Percentiles rank a stretch among this genome's conserved stretches.
These are phyloP conservation scores for Melipona bicolor DNA, from an alignment of 2,888 invertebrate species.

Conservation along the genomic window DNA sequence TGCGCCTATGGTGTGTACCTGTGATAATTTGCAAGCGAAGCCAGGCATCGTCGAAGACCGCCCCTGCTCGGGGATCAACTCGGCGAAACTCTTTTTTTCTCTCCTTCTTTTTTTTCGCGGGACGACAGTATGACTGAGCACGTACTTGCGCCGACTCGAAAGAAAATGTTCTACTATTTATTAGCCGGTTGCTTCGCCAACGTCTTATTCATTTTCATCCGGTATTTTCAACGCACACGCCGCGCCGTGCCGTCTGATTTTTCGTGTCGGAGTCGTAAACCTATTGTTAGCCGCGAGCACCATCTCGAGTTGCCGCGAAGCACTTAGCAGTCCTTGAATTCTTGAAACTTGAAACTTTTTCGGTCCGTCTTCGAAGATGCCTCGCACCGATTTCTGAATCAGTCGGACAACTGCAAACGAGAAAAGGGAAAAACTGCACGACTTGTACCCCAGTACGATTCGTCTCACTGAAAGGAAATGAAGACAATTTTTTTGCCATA, in stretches of 20 bases:
- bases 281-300: neutral
- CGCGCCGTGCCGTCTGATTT: neutral
- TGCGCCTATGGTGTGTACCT: slow-evolving; percentile 43
- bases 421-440: no score
- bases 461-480: no score
- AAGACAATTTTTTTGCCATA: no score
- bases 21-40: slow-evolving; percentile 63
- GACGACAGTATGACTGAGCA: slow-evolving; percentile 37
- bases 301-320: neutral
- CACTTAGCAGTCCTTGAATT: neutral
- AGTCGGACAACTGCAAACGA: no score
- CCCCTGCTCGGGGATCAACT: slow-evolving; percentile 12
- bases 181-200: slow-evolving; percentile 21
- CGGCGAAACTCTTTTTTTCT: slow-evolving; percentile 18
- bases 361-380: no score
- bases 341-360: neutral
- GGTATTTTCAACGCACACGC: neutral
- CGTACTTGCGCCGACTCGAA: slow-evolving; percentile 26
- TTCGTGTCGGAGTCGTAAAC: neutral
- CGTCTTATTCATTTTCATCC: slow-evolving; percentile 21
- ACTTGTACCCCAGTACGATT: no score
- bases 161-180: slow-evolving; percentile 26
- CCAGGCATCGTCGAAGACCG: slow-evolving; percentile 31
- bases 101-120: slow-evolving; percentile 9
- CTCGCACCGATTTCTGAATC: no score